Evolutionary conservation across 2,888 invertebrate species (phyloP).

Genomic region (Drepana falcataria): DNA sequence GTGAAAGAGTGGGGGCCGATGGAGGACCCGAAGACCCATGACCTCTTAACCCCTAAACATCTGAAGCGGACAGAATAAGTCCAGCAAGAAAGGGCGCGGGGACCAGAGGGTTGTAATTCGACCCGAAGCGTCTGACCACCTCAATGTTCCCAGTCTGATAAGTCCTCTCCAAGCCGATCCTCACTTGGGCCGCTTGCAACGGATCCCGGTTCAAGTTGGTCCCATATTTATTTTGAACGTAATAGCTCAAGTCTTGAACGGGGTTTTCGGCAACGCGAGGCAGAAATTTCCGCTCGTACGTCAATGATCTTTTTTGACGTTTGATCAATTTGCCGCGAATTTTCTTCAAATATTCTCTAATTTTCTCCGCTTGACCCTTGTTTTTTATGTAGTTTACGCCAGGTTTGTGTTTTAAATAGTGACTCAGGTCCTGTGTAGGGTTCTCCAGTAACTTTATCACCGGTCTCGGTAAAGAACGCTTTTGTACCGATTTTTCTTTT

Average conservation of each 20-base stretch:
- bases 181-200: slow-evolving; percentile 32
- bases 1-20: not conserved
- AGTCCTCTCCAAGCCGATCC: slow-evolving; percentile 34
- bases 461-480: slow-evolving; percentile 3
- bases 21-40: not conserved
- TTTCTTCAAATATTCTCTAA: slow-evolving; percentile 28
- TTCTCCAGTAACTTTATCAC: slow-evolving; percentile 21
- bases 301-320: slow-evolving; percentile 23
- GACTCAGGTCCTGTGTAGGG: slow-evolving; percentile 27
- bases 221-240: slow-evolving; percentile 44
- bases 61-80: slow-evolving; percentile 15
- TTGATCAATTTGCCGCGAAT: slow-evolving; percentile 15
- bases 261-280: slow-evolving; percentile 37
- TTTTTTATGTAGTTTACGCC: slow-evolving; percentile 24
- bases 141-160: slow-evolving; percentile 46
- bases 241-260: slow-evolving; percentile 48
- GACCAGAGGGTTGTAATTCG: slow-evolving; percentile 48
- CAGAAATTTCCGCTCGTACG: slow-evolving; percentile 26
- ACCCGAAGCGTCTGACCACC: slow-evolving; percentile 40
- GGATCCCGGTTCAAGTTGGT: slow-evolving; percentile 28
- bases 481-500: slow-evolving; percentile 1
- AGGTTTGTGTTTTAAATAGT: slow-evolving; percentile 24
- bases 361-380: slow-evolving; percentile 18
- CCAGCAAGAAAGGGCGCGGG: slow-evolving; percentile 29
- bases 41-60: slow-evolving; percentile 19